Percentiles rank a stretch among this genome's conserved stretches.
These are phyloP conservation scores for Leptinotarsa rubiginosa DNA, from an alignment of 2,888 invertebrate species.

Conservation along the genomic window DNA sequence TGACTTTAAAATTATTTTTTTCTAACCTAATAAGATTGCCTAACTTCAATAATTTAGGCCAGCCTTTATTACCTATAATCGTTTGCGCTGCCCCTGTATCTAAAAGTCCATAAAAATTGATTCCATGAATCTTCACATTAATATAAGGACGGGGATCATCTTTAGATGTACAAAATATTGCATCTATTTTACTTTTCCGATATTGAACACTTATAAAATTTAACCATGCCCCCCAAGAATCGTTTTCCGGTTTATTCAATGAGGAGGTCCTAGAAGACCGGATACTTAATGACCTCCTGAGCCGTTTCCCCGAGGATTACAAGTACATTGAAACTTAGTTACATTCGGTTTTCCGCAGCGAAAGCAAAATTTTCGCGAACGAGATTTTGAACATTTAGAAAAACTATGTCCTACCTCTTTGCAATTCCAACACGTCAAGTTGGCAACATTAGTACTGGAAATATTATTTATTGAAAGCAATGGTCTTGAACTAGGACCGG, in stretches of 20 bases:
- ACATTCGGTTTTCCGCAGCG: conserved; percentile 25
- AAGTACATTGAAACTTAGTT: conserved; percentile 22
- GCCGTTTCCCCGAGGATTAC: conserved; percentile 14
- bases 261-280: conserved; percentile 27
- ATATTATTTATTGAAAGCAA: neutral
- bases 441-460: neutral
- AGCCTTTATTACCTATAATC: conserved; percentile 23
- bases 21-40: neutral
- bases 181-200: conserved; percentile 15
- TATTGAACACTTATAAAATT: conserved; percentile 26
- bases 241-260: conserved; percentile 21
- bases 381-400: conserved; percentile 9
- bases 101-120: conserved; percentile 29
- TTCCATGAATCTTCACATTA: conserved; percentile 26
- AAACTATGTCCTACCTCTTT: conserved; percentile 22
- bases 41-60: conserved; percentile 24
- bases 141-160: conserved; percentile 32
- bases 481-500: neutral
- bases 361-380: conserved; percentile 23
- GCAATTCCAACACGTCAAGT: conserved; percentile 31
- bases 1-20: conserved; percentile 1
- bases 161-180: conserved; percentile 21
- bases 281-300: conserved; percentile 1
- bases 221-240: conserved; percentile 30
- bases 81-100: conserved; percentile 31